Evolutionary conservation across 2,888 invertebrate genomes (phyloP).

Genomic region (Pogonocherus hispidulus): DNA sequence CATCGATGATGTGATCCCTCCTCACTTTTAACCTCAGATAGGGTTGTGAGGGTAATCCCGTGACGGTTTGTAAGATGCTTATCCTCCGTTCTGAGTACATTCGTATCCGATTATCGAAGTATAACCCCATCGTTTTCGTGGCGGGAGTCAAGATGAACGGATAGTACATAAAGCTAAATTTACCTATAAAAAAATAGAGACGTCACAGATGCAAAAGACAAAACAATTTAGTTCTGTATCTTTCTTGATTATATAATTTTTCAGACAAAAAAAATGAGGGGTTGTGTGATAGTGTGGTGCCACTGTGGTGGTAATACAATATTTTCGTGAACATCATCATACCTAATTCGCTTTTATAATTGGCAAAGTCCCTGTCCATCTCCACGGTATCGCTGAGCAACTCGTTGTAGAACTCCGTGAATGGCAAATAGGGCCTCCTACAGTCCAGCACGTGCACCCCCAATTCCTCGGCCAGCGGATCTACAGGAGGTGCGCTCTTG

Average conservation of each 20-base stretch:
- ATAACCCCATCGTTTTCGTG: constrained; percentile 91
- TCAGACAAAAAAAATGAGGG: too few relatives aligned
- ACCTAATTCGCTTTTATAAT: constrained; percentile 81
- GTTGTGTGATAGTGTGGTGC: too few relatives aligned
- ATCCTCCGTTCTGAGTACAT: constrained; percentile 94
- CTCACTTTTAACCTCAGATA: constrained; percentile 87
- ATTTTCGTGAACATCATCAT: too few relatives aligned
- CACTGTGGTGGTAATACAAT: too few relatives aligned
- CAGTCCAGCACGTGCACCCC: constrained; percentile 85
- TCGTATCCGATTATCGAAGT: constrained; percentile 94
- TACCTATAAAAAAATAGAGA: constrained; percentile 69
- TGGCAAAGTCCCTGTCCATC: constrained; percentile 94
- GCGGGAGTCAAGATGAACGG: constrained; percentile 93
- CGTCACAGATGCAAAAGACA: too few relatives aligned
- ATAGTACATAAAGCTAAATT: constrained; percentile 92
- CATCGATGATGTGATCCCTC: constrained; percentile 90
- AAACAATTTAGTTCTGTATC: neutral
- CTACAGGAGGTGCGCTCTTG: constrained; percentile 70
- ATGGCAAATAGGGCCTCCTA: constrained; percentile 85
- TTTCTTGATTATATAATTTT: neutral
- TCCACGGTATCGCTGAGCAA: constrained; percentile 92
- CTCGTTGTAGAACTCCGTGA: constrained; percentile 95
- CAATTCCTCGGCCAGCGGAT: constrained; percentile 81
- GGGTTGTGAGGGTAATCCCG: constrained; percentile 87
- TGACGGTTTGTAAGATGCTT: constrained; percentile 86